Conservation (phyloP, 2,888 invertebrate species). For the Merodon equestris region DNA sequence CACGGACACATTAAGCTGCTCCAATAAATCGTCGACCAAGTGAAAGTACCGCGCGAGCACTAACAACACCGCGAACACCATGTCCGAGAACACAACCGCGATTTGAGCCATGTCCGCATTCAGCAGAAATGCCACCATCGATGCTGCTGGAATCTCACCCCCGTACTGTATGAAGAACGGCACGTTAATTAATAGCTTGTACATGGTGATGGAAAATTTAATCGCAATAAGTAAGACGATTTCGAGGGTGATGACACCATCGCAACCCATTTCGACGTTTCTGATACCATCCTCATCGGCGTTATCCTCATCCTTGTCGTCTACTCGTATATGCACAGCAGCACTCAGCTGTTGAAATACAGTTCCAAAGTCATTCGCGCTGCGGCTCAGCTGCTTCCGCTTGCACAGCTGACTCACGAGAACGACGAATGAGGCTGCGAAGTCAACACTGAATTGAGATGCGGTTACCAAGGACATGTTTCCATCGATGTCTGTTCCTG, state of each 20-base stretch:
- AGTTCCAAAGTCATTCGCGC: constrained; percentile 31
- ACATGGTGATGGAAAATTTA: constrained; percentile 72
- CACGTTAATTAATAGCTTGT: constrained; percentile 72
- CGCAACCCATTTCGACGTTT: constrained; percentile 20
- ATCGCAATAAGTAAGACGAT: constrained; percentile 44
- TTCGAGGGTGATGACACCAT: constrained; percentile 30
- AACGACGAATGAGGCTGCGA: constrained; percentile 64
- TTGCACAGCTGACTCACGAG: constrained; percentile 69
- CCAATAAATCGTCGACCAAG: constrained; percentile 69
- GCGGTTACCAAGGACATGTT: constrained; percentile 48
- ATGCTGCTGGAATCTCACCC: constrained; percentile 66
- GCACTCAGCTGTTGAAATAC: constrained; percentile 29
- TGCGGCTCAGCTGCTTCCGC: constrained; percentile 12
- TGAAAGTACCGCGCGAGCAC: constrained; percentile 71
- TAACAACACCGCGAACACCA: constrained; percentile 71
- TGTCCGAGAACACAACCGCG: constrained; percentile 72
- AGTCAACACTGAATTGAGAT: constrained; percentile 39
- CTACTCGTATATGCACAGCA: too few relatives aligned
- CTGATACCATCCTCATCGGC: too few relatives aligned
- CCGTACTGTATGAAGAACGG: constrained; percentile 72
- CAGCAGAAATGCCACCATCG: constrained; percentile 71
- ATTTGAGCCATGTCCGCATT: constrained; percentile 71
- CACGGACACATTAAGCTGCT: not conserved
- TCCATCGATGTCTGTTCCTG: constrained; percentile 46
- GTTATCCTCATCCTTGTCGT: too few relatives aligned